Base-by-base conservation (phyloP, 2,888 invertebrate species). In the Elegia similella region DNA sequence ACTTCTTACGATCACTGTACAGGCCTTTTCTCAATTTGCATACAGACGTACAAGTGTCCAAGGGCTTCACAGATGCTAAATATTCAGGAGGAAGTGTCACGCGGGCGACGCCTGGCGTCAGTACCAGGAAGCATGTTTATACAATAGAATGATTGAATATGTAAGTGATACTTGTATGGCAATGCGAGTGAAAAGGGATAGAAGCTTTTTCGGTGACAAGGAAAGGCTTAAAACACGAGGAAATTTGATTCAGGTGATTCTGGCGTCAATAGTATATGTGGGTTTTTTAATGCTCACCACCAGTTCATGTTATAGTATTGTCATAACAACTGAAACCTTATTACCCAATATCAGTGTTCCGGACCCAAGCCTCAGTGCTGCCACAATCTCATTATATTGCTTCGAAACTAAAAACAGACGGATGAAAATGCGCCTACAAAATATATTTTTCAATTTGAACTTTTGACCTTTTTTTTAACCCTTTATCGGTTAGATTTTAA, bases 11-110 rank as follows among this genome's bases (percentile, higher is more conserved):
- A 10, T 13, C 2, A 23, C 2, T 23, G 23, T 29, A 38, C 47
- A 30, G 29, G 8, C 12, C 55, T 47, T 47, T 43, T 54, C 43
- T 30, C 43, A 6, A 56, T 56, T 56, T 48, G 42, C 56, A 56
- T 56, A 56, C 42, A 56, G 38, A 38, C 15, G 15, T 30, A 55
- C 44, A 29, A 44, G n/a, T 12, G 47, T 56, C 47, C 48, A 48
- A 29, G n/a, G 55, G 56, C 53, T 38, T 47, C 57, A 55, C 59
- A 55, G 58, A 70, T 77, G 65, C 63, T 81, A 79, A 80, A 82
- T 84, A 84, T 84, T 81, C 82, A 80, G 70, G 63, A 72, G 69
- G 60, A 62, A 69, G 69, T 78, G 74, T 78, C 72, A 78, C 73
- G 55, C 64, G 65, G 57, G 68, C 66, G 69, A 65, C 72, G 60